Evolutionary conservation across 2,888 invertebrate genomes (phyloP).

Genomic region (Eristalis intricaria): DNA sequence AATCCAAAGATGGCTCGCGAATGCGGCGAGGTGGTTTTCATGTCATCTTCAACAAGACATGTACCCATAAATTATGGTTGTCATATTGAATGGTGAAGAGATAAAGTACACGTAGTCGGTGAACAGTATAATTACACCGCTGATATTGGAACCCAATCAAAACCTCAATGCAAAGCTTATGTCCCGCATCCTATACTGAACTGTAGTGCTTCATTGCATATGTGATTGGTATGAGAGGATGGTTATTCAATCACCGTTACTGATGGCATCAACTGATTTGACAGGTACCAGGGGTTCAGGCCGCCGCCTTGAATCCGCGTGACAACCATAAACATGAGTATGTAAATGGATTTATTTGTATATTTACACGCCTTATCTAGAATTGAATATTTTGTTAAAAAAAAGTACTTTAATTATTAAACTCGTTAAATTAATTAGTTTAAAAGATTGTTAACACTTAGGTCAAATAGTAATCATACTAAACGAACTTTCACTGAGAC

Average conservation of each 20-base stretch:
- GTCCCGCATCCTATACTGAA: neutral
- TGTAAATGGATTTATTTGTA: neutral
- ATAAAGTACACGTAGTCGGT: slow-evolving; percentile 33
- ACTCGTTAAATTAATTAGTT: neutral
- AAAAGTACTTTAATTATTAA: neutral
- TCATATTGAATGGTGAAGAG: slow-evolving; percentile 43
- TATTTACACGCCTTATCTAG: neutral
- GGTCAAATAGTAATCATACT: too few relatives aligned
- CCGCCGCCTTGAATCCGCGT: neutral
- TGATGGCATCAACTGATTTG: slow-evolving; percentile 41
- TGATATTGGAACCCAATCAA: slow-evolving; percentile 67
- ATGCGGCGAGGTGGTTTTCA: slow-evolving; percentile 37
- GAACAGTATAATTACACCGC: slow-evolving; percentile 60
- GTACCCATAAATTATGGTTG: slow-evolving; percentile 57
- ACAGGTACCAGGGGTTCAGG: slow-evolving; percentile 12
- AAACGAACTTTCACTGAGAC: too few relatives aligned
- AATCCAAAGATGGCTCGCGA: slow-evolving; percentile 52
- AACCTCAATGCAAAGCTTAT: slow-evolving; percentile 47
- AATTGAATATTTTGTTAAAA: slow-evolving; percentile 17
- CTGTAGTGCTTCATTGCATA: slow-evolving; percentile 27
- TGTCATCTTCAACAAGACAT: slow-evolving; percentile 47
- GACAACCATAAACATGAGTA: neutral
- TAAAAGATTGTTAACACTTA: too few relatives aligned
- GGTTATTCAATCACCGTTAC: slow-evolving; percentile 31
- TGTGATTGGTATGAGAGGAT: slow-evolving; percentile 57